These are phyloP conservation scores for Monopis laevigella DNA, from an alignment of 2,888 invertebrate species.

Conservation along the genomic window DNA sequence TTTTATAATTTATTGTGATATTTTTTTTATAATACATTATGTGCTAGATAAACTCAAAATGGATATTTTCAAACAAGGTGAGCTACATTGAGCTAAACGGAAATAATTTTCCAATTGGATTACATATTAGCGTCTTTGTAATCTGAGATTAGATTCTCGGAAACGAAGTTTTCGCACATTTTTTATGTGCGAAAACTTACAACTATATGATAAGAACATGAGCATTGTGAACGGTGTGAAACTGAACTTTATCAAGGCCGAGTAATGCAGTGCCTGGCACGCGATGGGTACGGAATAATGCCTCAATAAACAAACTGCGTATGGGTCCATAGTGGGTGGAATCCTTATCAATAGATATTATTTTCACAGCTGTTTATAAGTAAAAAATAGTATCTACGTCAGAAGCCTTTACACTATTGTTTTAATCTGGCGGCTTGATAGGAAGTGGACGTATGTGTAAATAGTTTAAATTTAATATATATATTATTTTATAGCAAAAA, in stretches of 20 bases:
- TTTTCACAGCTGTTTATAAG: conserved; percentile 3
- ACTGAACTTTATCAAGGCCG: conserved; percentile 59
- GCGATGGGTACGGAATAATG: conserved; percentile 19
- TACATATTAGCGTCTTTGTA: not conserved
- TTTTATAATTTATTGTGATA: not conserved
- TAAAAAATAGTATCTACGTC: not conserved
- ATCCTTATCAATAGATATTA: conserved; percentile 19
- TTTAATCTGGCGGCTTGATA: no score
- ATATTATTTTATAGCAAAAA: no score
- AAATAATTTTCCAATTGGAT: not conserved
- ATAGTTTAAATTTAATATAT: no score
- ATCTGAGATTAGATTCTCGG: not conserved
- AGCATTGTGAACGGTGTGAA: no score
- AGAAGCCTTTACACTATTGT: not conserved
- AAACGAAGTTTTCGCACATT: no score
- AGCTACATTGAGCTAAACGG: conserved; percentile 16
- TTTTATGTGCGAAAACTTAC: conserved; percentile 14
- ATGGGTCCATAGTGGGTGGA: conserved; percentile 43
- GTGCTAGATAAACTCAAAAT: conserved; percentile 20
- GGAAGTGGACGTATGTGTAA: no score
- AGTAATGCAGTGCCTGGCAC: conserved; percentile 52
- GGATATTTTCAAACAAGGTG: conserved; percentile 45
- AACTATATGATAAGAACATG: not conserved
- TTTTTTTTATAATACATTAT: not conserved
- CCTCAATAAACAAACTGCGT: conserved; percentile 21